Base-by-base conservation (phyloP, 2,113 vertebrate species). In the Nerophis ophidion region DNA sequence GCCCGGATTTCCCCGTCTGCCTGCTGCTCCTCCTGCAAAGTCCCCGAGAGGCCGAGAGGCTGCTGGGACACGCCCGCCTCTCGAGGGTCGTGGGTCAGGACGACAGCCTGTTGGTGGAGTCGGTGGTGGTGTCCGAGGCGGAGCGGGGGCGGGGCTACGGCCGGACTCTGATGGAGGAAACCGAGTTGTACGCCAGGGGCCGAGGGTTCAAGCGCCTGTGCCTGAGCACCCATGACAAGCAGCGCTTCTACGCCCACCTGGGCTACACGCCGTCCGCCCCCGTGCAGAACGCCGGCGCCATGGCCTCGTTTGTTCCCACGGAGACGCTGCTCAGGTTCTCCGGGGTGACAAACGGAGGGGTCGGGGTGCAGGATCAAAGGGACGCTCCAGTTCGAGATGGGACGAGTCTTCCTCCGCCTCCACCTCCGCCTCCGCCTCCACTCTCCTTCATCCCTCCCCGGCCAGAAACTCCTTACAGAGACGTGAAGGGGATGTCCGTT, bases 141-240 rank as follows among this genome's bases (percentile, higher is more conserved):
- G 83, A 94, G 61, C 87, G 95, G 52, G 97, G 97, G 33, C 89
- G 78, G 65, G 97, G 95, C 70, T 93, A 93, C 0, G 95, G 95
- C 1, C 89, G 95, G 33, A 80, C 49, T 35, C 84, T 99, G 73
- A 97, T 98, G 95, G 92, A 94, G 65, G 91, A 89, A 66, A 83
- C 92, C 0, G 95, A 98, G 81, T 70, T 1, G 9, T 98, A 95
- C 44, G 91, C 94, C 6, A 86, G 35, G 16, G 70, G 63, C 17
- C 80, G 78, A 42, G 92, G 94, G 15, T 96, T 92, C 63, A 38
- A 3, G 42, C 85, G 86, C 17, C 84, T 99, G 45, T 93, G 84
- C 68, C 92, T 99, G 60, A 96, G 92, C 65, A 98, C 97, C 1
- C 96, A 95, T 0, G 94, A 98, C 62, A 94, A 98, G 80, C 90